Base-by-base conservation (phyloP, 1,140 invertebrate species). In the Galendromus occidentalis region DNA sequence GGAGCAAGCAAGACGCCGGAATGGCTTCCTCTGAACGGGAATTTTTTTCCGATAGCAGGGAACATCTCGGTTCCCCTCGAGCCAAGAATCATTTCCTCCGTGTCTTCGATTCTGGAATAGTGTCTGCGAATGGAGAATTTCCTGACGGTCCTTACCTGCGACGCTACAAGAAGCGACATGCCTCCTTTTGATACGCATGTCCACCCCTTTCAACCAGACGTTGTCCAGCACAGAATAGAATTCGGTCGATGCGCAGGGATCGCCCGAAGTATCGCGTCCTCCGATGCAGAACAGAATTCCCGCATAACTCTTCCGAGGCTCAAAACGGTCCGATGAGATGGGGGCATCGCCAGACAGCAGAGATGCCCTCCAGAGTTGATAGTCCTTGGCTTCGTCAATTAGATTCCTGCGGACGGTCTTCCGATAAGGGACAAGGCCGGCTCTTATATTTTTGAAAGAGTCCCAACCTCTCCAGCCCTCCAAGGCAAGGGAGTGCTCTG, bases 361-460 rank as follows among this genome's bases (percentile, higher is more conserved):
- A 73, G 69, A 72, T 4, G 72, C 74, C 65, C 74, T 65, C 30
- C 74, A 76, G 73, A 77, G 72, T 63, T 87, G 84, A 75, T 85
- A 88, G 71, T 87, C 86, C 73, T 84, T 81, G 7, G 86, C 86
- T 76, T 89, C 86, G 72, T 89, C 86, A 42, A 89, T 72, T 44
- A 89, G 75, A 77, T 89, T 86, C 69, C 76, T 69, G 69, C 75
- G 77, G 22, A 72, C 73, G 9, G 76, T 67, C 42, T 44, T 44
- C n/a, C n/a, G 14, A 44, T 14, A 14, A 44, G n/a, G 14, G 42
- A 44, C 42, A 44, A 44, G 12, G 42, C 42, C 42, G 12, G n/a
- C n/a, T 12, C 14, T 44, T 44, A 44, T 44, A 44, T 44, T 44
- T 44, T 44, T 14, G n/a, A 14, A 14, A 44, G n/a, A 44, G 12